Conservation (phyloP, 2,113 vertebrate species). For the Drymodes brunneopygia region DNA sequence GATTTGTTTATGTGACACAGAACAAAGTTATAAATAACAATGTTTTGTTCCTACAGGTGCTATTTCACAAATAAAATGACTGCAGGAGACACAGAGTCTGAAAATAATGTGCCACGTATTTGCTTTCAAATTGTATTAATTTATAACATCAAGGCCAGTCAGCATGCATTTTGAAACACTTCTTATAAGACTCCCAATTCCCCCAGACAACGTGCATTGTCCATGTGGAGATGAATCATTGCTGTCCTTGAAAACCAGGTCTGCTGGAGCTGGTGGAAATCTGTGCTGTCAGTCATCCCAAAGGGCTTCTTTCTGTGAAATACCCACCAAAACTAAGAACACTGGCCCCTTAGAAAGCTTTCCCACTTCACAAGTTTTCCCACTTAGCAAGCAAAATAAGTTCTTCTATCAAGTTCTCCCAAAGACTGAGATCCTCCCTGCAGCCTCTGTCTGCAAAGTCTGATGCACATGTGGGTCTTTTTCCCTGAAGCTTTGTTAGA, state of each 20-base stretch:
- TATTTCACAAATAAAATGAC: conserved; percentile 11
- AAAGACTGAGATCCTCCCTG: neutral
- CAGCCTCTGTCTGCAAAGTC: neutral
- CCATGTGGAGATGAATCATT: neutral
- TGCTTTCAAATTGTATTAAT: neutral
- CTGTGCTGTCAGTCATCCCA: fast-evolving
- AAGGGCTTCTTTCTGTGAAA: neutral
- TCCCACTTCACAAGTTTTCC: neutral
- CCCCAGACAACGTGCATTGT: neutral
- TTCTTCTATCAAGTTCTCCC: neutral
- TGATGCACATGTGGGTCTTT: fast-evolving
- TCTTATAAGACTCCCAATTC: neutral
- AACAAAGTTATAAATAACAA: conserved; percentile 22
- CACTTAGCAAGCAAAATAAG: neutral
- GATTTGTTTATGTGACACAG: neutral
- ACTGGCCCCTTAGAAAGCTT: neutral
- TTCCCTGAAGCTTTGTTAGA: neutral
- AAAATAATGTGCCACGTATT: neutral
- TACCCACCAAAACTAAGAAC: neutral
- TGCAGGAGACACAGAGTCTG: neutral
- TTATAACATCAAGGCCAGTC: neutral
- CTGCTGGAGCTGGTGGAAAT: neutral
- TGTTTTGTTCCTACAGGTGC: conserved; percentile 13
- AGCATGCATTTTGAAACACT: neutral
- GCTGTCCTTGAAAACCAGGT: neutral